Percentiles rank a stretch among this genome's conserved stretches.
Evolutionary conservation across 2,797 vertebrate species (phyloP).

Genomic region (Tadarida brasiliensis): DNA sequence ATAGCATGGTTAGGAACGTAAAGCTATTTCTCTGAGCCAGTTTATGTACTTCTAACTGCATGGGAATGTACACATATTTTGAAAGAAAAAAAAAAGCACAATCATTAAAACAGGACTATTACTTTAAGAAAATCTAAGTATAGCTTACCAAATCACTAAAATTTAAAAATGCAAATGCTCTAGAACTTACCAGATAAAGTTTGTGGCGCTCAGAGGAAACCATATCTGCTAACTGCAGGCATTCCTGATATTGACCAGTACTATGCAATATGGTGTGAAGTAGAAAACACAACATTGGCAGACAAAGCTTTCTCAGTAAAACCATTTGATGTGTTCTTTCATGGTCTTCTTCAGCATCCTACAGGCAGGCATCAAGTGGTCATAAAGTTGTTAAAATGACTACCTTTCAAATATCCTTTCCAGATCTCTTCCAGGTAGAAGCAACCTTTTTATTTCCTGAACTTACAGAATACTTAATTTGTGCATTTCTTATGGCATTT

Average conservation of each 20-base stretch:
- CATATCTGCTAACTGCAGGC: slow-evolving; percentile 94
- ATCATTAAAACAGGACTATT: not conserved
- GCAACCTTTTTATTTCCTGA: not conserved
- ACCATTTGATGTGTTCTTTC: slow-evolving; percentile 95
- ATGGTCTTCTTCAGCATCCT: slow-evolving; percentile 93
- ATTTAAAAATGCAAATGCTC: not conserved
- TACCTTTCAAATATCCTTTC: not conserved
- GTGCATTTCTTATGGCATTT: not conserved
- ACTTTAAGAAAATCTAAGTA: slow-evolving; percentile 42
- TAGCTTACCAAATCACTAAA: not conserved
- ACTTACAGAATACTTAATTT: not conserved
- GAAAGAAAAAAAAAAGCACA: not conserved
- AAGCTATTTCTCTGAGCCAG: not conserved
- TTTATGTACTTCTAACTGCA: not conserved
- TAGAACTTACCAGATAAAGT: slow-evolving; percentile 92
- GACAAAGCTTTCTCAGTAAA: slow-evolving; percentile 93
- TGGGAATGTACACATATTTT: not conserved
- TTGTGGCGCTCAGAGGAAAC: slow-evolving; percentile 95
- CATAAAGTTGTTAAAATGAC: not conserved
- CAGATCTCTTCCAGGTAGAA: not conserved
- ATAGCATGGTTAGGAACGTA: not conserved
- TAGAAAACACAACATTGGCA: slow-evolving; percentile 95
- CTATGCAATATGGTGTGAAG: slow-evolving; percentile 95
- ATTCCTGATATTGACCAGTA: slow-evolving; percentile 95
- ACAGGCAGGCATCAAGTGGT: not conserved